Base-by-base conservation (phyloP, 30 jellyfish, hydroid and myxozoan genomes). In the Aurelia sp. region DNA sequence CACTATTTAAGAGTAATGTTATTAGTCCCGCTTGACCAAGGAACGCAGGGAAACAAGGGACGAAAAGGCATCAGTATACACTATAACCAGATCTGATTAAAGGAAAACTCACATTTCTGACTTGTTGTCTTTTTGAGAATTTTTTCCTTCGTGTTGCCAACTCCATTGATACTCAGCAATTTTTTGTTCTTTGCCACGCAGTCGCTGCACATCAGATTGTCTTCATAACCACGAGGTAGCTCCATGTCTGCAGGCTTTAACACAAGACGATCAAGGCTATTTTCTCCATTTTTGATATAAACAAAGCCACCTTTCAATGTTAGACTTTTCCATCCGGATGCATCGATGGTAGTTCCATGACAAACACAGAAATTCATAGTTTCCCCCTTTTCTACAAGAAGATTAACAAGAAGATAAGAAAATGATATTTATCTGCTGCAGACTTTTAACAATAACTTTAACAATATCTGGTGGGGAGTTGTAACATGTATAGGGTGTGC, bases 131-230 rank as follows among this genome's bases (percentile, higher is more conserved):
- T 44, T 44, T 5, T 44, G 55, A 44, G 55, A 44, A 5, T 44
- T 44, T 4, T 44, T 30, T 13, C 69, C 13, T 18, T 59, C 33
- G 3, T 4, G 13, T 12, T 50, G 21, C 21, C 57, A 27, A 3
- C 0, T 16, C 57, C 57, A 17, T 31, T 18, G 8, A 21, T 41
- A 16, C 21, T 69, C 61, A 50, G 62, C n/a, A 22, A 17, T 22
- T 41, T 21, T 24, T 20, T 12, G 35, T 76, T 76, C 41, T 58
- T 57, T 51, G 68, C 40, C 16, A 62, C 80, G 59, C 89, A 78
- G 8, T 78, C 79, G 3, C 67, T 31, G 35, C 89, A 78, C 19
- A 78, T 63, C 89, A 78, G 38, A 51, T 78, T 78, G 58, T 78
- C 89, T 62, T 62, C 40, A 30, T 35, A 78, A 19, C 89, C 89